These are phyloP conservation scores for Crematogaster levior DNA, from an alignment of 2,888 invertebrate species.

Conservation along the genomic window DNA sequence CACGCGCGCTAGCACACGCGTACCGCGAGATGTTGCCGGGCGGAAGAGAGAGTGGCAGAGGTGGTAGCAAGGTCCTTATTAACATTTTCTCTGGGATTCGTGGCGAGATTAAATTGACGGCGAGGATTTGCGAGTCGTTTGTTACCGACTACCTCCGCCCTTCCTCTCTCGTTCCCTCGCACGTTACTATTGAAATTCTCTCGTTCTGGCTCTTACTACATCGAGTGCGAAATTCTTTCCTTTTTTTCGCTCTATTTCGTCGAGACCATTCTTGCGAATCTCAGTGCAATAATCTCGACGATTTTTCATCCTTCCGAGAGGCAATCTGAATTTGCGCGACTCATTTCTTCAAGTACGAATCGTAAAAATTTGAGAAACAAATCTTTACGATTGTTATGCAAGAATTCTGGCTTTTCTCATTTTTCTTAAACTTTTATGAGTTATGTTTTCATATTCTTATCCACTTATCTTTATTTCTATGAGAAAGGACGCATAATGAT, in stretches of 20 bases:
- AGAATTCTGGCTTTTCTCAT: background rate
- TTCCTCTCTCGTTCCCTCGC: slow-evolving; percentile 29
- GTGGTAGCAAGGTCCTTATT: slow-evolving; percentile 83
- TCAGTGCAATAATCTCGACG: background rate
- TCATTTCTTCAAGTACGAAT: background rate
- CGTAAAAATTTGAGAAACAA: background rate
- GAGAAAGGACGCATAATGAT: background rate
- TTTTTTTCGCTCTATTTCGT: slow-evolving; percentile 32
- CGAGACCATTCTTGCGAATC: background rate
- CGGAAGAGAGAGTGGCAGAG: slow-evolving; percentile 46
- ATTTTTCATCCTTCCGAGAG: background rate
- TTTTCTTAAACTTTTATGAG: background rate
- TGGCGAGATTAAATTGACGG: slow-evolving; percentile 86
- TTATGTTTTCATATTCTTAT: background rate
- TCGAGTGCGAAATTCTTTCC: slow-evolving; percentile 60
- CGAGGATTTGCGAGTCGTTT: slow-evolving; percentile 86
- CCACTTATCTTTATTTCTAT: background rate
- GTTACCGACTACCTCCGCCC: slow-evolving; percentile 75
- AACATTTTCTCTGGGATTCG: slow-evolving; percentile 85
- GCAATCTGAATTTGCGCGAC: background rate
- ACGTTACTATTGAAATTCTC: slow-evolving; percentile 18
- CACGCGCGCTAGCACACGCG: slow-evolving; percentile 58
- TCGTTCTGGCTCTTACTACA: slow-evolving; percentile 36
- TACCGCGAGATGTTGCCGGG: slow-evolving; percentile 53
- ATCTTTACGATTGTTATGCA: too few relatives aligned